Evolutionary conservation across 2,113 vertebrate species (phyloP), one percentile per base, ranked within the genome.

Genomic region (Oncorhynchus tshawytscha): DNA sequence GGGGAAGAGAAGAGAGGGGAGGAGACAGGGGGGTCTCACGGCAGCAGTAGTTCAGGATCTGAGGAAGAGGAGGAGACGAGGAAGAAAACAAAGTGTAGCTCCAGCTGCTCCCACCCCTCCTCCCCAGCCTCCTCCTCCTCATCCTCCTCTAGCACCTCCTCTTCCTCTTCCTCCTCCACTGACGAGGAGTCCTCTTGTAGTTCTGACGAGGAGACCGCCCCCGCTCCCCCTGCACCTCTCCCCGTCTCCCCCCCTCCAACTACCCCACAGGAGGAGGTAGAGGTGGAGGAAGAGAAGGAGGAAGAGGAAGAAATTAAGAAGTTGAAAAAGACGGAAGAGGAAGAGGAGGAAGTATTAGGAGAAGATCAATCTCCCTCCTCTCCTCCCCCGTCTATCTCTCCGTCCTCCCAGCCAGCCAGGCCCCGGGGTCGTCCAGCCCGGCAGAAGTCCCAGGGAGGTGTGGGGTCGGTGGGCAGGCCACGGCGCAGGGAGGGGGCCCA

Each of bases 401-500:
- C 74, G 70, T 60, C 81, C 1, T 15, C 75, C 8, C 92, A 91
- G 79, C 79, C 83, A 2, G 89, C 71, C 78, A 94, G 80, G 74
- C 86, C 79, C 13, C 78, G 91, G 74, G 91, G 90, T 0, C 89
- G 90, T 0, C 92, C 85, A 0, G 93, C 91, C 0, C 94, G 92
- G 85, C 85, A 91, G 2, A 93, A 92, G 82, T 85, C 91, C 74
- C 92, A 22, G 71, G 91, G 6, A 88, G 94, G 75, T 85, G 93
- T 71, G 81, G 94, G 5, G 65, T 95, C 85, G 93, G 95, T 90
- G 93, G 94, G 88, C 80, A 93, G 95, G 2, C 95, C 97, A 22
- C 98, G 98, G 78, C 95, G 96, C 71, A 94, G 96, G 0, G 98
- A 99, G 84, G 97, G 97, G 2, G 94, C 98, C 81, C 97, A 99